Percentiles rank a stretch among this genome's conserved stretches.
phyloP scores from a whole-genome alignment of 2,888 invertebrate species.

The Sesia apiformis region DNA sequence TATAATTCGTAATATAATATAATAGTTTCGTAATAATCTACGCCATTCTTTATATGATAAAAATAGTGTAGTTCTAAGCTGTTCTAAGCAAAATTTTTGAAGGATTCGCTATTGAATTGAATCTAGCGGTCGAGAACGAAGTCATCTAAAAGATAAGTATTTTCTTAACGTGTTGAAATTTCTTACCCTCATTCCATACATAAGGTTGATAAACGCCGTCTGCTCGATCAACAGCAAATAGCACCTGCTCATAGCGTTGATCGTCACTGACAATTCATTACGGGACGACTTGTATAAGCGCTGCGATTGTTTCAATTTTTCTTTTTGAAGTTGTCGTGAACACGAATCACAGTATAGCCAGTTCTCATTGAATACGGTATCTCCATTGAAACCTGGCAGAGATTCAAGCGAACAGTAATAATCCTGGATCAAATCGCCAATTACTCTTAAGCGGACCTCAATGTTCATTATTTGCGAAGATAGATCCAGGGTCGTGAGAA shows the following conservation, averaged over 20 bases:
- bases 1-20: no score
- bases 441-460: constrained; percentile 31
- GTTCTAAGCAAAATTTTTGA: no score
- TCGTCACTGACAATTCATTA: constrained; percentile 10
- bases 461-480: constrained; percentile 41
- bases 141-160: no score
- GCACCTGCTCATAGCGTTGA: constrained; percentile 35
- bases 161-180: no score
- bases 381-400: constrained; percentile 6
- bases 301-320: neutral
- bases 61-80: no score
- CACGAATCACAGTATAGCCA: constrained; percentile 24
- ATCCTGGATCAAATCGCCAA: constrained; percentile 29
- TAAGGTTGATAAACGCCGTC: constrained; percentile 41
- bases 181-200: constrained; percentile 53
- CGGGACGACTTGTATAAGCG: neutral
- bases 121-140: no score
- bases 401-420: constrained; percentile 17
- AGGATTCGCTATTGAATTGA: no score
- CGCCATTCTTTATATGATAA: no score
- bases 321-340: neutral
- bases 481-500: constrained; percentile 41
- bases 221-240: constrained; percentile 48
- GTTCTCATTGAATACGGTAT: constrained; percentile 24
- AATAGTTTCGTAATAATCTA: no score